phyloP scores from a whole-genome alignment of 2,797 vertebrate genomes.

The Onychomys leucogaster region DNA sequence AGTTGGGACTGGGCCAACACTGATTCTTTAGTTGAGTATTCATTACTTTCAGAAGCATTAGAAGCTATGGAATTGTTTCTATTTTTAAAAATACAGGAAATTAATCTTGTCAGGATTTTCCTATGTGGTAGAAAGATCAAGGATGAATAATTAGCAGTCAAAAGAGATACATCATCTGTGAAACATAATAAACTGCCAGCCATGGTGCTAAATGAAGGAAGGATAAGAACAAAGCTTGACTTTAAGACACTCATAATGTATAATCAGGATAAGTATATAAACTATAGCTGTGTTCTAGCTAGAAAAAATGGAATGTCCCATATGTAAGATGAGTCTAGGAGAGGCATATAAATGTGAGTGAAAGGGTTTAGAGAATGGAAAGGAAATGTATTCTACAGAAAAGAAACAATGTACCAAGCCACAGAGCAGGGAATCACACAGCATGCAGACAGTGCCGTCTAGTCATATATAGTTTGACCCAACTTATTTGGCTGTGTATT shows the following conservation, averaged over 20 bases:
- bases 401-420: neutral
- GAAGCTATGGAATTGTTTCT: conserved; percentile 48
- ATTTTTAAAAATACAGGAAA: neutral
- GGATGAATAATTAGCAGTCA: neutral
- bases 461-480: neutral
- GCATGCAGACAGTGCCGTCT: neutral
- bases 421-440: neutral
- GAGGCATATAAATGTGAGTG: conserved; percentile 25
- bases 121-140: neutral
- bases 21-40: neutral
- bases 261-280: neutral
- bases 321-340: neutral
- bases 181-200: conserved; percentile 19
- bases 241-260: conserved; percentile 12
- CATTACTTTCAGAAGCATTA: conserved; percentile 21
- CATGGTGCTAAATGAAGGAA: neutral
- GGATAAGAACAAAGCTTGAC: neutral
- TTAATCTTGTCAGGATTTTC: conserved; percentile 33
- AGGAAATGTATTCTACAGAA: neutral
- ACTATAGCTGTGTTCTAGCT: neutral
- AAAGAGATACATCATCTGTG: neutral
- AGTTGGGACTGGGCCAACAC: neutral
- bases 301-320: neutral
- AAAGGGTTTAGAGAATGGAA: neutral
- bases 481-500: neutral